Percentiles rank a stretch among this genome's conserved stretches.
Conservation (phyloP, 1,140 invertebrate species). For the Drosophila leontia region DNA sequence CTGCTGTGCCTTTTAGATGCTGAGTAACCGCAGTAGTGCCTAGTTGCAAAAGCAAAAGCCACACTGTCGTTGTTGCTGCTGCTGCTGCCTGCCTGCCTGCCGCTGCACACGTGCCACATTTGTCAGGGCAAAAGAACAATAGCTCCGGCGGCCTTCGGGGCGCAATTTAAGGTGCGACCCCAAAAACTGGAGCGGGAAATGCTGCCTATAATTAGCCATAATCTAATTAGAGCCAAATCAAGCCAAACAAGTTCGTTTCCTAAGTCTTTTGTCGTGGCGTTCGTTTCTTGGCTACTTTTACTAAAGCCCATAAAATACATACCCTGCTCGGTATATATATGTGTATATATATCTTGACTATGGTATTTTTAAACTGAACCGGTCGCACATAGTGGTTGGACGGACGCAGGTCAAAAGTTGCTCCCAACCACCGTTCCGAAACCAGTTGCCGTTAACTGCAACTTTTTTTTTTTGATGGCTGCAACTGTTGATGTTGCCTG, state of each 20-base stretch:
- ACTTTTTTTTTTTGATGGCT: slow-evolving; percentile 33
- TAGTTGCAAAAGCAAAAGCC: slow-evolving; percentile 44
- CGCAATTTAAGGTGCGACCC: slow-evolving; percentile 64
- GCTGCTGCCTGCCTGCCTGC: slow-evolving; percentile 3
- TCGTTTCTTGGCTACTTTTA: slow-evolving; percentile 55
- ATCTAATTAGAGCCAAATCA: slow-evolving; percentile 67
- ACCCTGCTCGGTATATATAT: slow-evolving; percentile 9
- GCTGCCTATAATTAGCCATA: slow-evolving; percentile 65
- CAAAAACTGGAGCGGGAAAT: slow-evolving; percentile 50
- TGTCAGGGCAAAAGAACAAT: slow-evolving; percentile 51
- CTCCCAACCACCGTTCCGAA: slow-evolving; percentile 49
- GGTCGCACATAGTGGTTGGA: slow-evolving; percentile 59
- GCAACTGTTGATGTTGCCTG: slow-evolving; percentile 24
- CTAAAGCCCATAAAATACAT: slow-evolving; percentile 23
- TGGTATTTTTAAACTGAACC: slow-evolving; percentile 72
- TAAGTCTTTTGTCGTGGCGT: slow-evolving; percentile 30
- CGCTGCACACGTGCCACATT: slow-evolving; percentile 66
- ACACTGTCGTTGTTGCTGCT: slow-evolving; percentile 37
- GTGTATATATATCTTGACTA: slow-evolving; percentile 24
- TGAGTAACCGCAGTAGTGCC: slow-evolving; percentile 46
- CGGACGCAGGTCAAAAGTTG: slow-evolving; percentile 65
- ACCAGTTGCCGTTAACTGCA: slow-evolving; percentile 80
- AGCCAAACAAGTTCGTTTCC: slow-evolving; percentile 39
- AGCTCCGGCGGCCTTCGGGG: slow-evolving; percentile 48
- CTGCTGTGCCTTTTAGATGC: slow-evolving; percentile 30